phyloP scores from a whole-genome alignment of 1,140 invertebrate genomes.

The Tigriopus japonicus region DNA sequence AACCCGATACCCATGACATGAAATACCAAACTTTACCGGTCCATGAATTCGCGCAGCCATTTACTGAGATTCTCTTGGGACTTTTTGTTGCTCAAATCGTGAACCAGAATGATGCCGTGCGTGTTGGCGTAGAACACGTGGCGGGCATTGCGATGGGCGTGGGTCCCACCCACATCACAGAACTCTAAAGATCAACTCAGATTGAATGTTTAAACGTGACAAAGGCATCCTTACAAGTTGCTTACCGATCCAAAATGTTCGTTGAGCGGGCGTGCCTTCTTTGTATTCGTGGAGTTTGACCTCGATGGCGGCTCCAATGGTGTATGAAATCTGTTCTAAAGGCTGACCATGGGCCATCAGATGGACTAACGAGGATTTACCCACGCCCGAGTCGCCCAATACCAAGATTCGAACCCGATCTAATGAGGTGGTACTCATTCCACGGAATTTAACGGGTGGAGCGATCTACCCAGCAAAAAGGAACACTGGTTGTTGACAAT shows the following conservation, averaged over 20 bases:
- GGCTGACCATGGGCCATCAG: slow-evolving; percentile 71
- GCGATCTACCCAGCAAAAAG: too few species aligned
- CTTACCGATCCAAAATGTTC: slow-evolving; percentile 55
- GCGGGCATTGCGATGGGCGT: slow-evolving; percentile 71
- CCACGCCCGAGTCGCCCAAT: slow-evolving; percentile 83
- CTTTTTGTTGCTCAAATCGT: slow-evolving; percentile 1
- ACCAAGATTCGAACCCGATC: slow-evolving; percentile 78
- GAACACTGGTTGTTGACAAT: too few species aligned
- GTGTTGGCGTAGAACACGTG: slow-evolving; percentile 79
- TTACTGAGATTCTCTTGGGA: neutral
- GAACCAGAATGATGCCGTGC: slow-evolving; percentile 40
- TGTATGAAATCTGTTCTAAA: slow-evolving; percentile 67
- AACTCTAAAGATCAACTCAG: slow-evolving; percentile 46
- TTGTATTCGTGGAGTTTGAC: slow-evolving; percentile 89
- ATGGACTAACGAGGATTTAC: slow-evolving; percentile 83
- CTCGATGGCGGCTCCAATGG: slow-evolving; percentile 83
- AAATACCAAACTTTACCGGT: neutral
- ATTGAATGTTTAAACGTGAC: neutral
- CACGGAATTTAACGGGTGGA: too few species aligned
- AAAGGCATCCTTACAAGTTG: neutral
- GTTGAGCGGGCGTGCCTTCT: slow-evolving; percentile 70
- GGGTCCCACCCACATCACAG: slow-evolving; percentile 88
- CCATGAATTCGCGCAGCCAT: neutral
- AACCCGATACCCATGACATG: too few species aligned
- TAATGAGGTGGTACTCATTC: slow-evolving; percentile 9